Evolutionary conservation across 2,113 vertebrate species (phyloP), one percentile per base, ranked within the genome.

Genomic region (Butorides virescens): DNA sequence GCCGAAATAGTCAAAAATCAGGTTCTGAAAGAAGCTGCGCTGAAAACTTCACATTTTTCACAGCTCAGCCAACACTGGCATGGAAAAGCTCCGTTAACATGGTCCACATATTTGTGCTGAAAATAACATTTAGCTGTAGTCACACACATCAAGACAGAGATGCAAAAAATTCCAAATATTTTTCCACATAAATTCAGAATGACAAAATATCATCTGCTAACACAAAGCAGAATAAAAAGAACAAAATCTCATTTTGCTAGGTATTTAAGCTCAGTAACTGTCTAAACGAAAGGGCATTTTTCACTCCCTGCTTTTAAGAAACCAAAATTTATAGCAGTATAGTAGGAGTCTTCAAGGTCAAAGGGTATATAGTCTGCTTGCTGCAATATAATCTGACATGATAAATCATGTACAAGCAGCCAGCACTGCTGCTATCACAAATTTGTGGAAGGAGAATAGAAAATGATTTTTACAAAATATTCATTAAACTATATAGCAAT

Each of bases 391-490:
- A 93, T 73, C 93, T 97, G 95, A 92, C 93, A 95, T 86, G 92
- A 95, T 96, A 96, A 96, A 97, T 96, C 96, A 95, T 58, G 88
- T 73, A 73, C 93, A 76, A 88, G 92, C 94, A 97, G 79, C 78
- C 71, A 77, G 93, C 78, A 83, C 53, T 21, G 88, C 92, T 94
- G 58, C 85, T 92, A 63, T 46, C 93, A 32, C 76, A 90, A 94
- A 90, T 96, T 93, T 59, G 95, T 46, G 46, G 75, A 75, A 82
- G 58, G 89, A 96, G 95, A 94, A 90, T 1, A 62, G 78, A 94
- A 95, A 96, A 94, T 90, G 10, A 95, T 96, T 96, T 96, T 95
- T 88, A 94, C 85, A 95, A 97, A 97, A 96, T 97, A 96, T 93
- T 96, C 85, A 94, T 96, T 96, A 96, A 97, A 96, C 71, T 82